Evolutionary conservation across 2,888 invertebrate genomes (phyloP).

Genomic region (Cosmia pyralina): DNA sequence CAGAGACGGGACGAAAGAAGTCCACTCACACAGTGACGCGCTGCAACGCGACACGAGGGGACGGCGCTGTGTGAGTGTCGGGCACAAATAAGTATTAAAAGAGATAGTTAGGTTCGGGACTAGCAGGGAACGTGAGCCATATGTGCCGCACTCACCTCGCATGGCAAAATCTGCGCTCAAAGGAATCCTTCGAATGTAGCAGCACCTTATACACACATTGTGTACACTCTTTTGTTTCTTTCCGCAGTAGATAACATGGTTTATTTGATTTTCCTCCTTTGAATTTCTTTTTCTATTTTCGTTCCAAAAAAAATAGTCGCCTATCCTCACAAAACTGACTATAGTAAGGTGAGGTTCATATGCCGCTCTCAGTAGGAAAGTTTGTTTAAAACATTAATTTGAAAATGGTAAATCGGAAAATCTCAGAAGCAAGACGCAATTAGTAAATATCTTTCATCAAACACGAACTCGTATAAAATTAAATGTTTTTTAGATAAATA

Average conservation of each 20-base stretch:
- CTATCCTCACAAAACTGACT: not conserved
- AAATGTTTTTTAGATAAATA: slow-evolving; percentile 39
- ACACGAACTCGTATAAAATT: slow-evolving; percentile 38
- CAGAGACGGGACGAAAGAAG: slow-evolving; percentile 86
- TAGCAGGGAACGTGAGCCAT: slow-evolving; percentile 79
- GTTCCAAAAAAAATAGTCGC: not conserved
- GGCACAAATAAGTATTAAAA: slow-evolving; percentile 89
- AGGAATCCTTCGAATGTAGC: slow-evolving; percentile 49
- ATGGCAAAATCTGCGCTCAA: slow-evolving; percentile 68
- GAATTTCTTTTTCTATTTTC: not conserved
- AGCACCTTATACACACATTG: slow-evolving; percentile 20
- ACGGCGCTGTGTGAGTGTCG: slow-evolving; percentile 80
- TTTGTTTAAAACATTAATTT: not conserved
- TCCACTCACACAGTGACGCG: slow-evolving; percentile 83
- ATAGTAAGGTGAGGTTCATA: no score
- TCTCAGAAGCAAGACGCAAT: slow-evolving; percentile 11
- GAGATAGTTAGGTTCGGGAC: slow-evolving; percentile 88
- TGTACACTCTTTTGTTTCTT: slow-evolving; percentile 44
- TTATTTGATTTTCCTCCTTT: slow-evolving; percentile 16
- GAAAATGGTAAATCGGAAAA: not conserved
- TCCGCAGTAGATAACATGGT: slow-evolving; percentile 12
- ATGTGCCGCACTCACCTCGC: slow-evolving; percentile 71
- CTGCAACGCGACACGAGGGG: slow-evolving; percentile 83
- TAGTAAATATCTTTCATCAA: slow-evolving; percentile 29
- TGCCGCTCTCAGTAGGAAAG: not conserved